Percentiles rank a stretch among this genome's conserved stretches.
Conservation (phyloP, 1,140 invertebrate species). For the Drosophila paulistorum region DNA sequence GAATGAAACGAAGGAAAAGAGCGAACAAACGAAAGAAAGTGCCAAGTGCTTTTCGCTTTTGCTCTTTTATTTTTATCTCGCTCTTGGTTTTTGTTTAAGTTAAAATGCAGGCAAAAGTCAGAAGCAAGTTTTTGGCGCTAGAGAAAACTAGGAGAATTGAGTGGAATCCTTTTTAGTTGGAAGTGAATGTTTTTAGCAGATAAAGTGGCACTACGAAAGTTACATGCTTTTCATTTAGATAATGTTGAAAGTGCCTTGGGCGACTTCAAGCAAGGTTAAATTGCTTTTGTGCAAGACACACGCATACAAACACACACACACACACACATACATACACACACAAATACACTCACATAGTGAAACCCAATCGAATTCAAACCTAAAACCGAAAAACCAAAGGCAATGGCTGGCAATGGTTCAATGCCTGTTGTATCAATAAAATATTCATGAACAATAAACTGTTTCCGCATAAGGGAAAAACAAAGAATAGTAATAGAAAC, state of each 20-base stretch:
- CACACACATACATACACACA: too few species aligned
- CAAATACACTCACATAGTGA: constrained; percentile 18
- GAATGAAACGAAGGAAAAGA: too few species aligned
- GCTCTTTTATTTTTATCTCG: constrained; percentile 23
- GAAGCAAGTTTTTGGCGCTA: constrained; percentile 4
- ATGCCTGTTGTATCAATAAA: constrained; percentile 62
- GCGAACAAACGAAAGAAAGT: constrained; percentile 11
- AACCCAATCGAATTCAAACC: constrained; percentile 34
- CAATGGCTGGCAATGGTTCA: constrained; percentile 26
- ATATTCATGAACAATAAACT: constrained; percentile 68
- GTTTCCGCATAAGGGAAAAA: constrained; percentile 44
- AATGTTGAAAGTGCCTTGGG: constrained; percentile 6
- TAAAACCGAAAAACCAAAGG: constrained; percentile 31
- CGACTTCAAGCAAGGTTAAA: constrained; percentile 3
- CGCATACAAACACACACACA: background rate
- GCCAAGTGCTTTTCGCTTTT: constrained; percentile 39
- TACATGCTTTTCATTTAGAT: constrained; percentile 13
- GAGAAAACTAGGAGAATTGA: constrained; percentile 16
- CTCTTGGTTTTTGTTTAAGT: constrained; percentile 20
- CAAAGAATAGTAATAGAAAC: constrained; percentile 19
- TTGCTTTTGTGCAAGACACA: background rate
- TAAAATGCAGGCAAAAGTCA: constrained; percentile 23
- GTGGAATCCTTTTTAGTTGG: constrained; percentile 15
- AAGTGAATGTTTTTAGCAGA: constrained; percentile 10
- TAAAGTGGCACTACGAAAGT: constrained; percentile 15